Evolutionary conservation across 2,888 invertebrate genomes (phyloP).

Genomic region (Latrodectus elegans): DNA sequence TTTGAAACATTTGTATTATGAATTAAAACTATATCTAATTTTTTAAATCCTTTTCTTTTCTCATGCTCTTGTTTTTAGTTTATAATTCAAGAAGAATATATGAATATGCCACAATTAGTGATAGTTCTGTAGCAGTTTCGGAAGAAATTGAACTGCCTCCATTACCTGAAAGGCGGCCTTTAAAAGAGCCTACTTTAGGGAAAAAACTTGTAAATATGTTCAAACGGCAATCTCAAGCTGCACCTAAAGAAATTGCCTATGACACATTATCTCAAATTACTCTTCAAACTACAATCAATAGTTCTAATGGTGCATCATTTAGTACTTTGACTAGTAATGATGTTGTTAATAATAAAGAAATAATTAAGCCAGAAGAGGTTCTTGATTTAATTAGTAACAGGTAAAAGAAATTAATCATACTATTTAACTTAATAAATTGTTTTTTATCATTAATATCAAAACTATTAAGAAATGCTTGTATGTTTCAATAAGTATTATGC

Average conservation of each 20-base stretch:
- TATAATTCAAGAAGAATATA: constrained; percentile 81
- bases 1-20: no score
- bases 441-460: neutral
- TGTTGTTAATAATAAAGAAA: no score
- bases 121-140: constrained; percentile 20
- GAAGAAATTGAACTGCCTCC: constrained; percentile 26
- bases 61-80: constrained; percentile 74
- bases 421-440: neutral
- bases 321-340: constrained; percentile 6
- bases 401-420: constrained; percentile 15
- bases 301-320: constrained; percentile 57
- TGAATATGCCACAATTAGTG: constrained; percentile 79
- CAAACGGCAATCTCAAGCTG: constrained; percentile 33
- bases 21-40: no score
- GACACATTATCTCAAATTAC: constrained; percentile 41
- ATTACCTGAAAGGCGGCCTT: constrained; percentile 31
- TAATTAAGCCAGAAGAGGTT: no score
- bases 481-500: no score
- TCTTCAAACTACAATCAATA: constrained; percentile 44
- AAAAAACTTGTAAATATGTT: constrained; percentile 33
- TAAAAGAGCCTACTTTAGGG: constrained; percentile 33
- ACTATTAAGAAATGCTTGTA: no score
- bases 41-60: no score
- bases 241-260: constrained; percentile 39
- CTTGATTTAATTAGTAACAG: constrained; percentile 33